A percentile compares a stretch with the other conserved stretches of the same genome.
Evolutionary conservation across 2,797 vertebrate species (phyloP).

Genomic region (Petrocephalus sullivani): DNA sequence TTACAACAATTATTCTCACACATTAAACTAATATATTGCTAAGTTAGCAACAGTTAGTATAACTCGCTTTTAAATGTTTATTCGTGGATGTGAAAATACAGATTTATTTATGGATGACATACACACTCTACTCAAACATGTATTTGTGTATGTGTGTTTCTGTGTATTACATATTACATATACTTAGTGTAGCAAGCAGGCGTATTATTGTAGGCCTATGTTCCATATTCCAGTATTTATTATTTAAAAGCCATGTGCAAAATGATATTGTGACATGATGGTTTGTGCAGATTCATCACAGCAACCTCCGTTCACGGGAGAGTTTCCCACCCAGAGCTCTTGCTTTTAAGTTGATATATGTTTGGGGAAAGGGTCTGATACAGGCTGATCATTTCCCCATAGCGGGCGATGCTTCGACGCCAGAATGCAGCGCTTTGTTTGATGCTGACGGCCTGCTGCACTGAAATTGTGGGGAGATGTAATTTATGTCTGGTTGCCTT

Average conservation of each 20-base stretch:
- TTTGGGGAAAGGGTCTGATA: not conserved
- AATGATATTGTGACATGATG: not conserved
- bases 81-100: not conserved
- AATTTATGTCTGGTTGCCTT: conserved; percentile 2
- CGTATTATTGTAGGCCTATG: not conserved
- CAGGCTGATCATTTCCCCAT: not conserved
- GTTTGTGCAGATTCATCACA: not conserved
- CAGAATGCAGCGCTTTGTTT: not conserved
- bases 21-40: not conserved
- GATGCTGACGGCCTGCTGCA: not conserved
- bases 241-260: not conserved
- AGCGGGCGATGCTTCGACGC: not conserved
- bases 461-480: not conserved
- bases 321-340: not conserved
- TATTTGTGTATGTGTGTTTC: not conserved
- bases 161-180: not conserved
- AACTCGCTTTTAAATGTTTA: not conserved
- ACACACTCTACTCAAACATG: not conserved
- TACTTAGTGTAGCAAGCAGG: not conserved
- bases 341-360: not conserved
- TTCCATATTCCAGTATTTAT: not conserved
- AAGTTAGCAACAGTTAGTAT: not conserved
- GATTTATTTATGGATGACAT: not conserved
- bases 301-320: not conserved
- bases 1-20: not conserved